A percentile compares a stretch with the other conserved stretches of the same genome.
Evolutionary conservation across 2,888 invertebrate genomes (phyloP).

Genomic region (Plagodis dolabraria): DNA sequence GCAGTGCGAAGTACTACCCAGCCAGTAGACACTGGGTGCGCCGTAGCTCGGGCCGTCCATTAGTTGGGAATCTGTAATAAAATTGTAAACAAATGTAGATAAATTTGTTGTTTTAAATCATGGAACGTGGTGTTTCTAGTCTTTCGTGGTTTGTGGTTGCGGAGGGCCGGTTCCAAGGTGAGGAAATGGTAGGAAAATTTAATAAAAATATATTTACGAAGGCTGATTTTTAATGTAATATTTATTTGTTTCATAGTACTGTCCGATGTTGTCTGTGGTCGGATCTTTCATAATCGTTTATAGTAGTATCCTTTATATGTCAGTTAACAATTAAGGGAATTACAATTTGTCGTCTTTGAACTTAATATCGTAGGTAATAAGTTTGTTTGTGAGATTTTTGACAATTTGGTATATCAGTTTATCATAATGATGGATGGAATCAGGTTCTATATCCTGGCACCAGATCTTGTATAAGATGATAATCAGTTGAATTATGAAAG

Average conservation of each 20-base stretch:
- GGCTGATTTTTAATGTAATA: constrained; percentile 72
- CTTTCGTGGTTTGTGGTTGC: constrained; percentile 41
- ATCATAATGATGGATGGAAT: no score
- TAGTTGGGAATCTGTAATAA: no score
- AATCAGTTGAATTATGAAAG: constrained; percentile 1
- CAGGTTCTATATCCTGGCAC: no score
- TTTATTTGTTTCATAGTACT: constrained; percentile 49
- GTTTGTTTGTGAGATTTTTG: no score
- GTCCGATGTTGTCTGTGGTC: constrained; percentile 18
- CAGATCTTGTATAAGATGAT: neutral
- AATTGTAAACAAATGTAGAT: neutral
- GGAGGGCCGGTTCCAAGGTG: constrained; percentile 45
- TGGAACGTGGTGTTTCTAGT: constrained; percentile 30
- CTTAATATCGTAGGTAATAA: no score
- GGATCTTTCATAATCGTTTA: constrained; percentile 24
- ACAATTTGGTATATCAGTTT: no score
- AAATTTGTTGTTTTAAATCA: constrained; percentile 4
- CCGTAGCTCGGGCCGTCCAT: no score
- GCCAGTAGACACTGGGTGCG: no score
- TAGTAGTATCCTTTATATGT: no score
- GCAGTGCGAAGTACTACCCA: no score
- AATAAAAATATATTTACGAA: constrained; percentile 55
- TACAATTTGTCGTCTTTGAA: no score
- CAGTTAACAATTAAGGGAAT: neutral
- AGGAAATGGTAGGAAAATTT: constrained; percentile 61